Conservation (phyloP, 1,140 invertebrate genomes). For the Papilio polytes region DNA sequence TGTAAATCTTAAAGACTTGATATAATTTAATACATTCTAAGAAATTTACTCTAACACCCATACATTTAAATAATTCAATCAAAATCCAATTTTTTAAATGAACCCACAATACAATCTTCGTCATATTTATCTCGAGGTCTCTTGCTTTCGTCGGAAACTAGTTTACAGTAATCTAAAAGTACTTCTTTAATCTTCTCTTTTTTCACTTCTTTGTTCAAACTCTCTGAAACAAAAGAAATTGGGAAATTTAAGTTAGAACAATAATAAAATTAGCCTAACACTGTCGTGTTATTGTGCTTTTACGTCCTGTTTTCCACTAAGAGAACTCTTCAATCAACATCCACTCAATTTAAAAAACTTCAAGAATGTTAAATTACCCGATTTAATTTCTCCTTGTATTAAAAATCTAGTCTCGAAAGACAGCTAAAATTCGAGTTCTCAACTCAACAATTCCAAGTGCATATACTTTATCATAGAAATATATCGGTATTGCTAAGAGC, state of each 20-base stretch:
- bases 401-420: too few relatives aligned
- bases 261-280: too few relatives aligned
- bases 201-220: conserved; percentile 50
- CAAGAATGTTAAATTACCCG: too few relatives aligned
- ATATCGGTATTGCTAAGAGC: too few relatives aligned
- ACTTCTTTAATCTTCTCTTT: conserved; percentile 50
- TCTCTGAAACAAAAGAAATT: conserved; percentile 45
- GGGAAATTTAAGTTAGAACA: background rate
- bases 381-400: too few relatives aligned
- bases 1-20: background rate
- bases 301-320: too few relatives aligned
- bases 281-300: too few relatives aligned
- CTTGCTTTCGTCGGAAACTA: conserved; percentile 53
- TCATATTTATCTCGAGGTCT: conserved; percentile 45
- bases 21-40: background rate
- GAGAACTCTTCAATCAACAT: too few relatives aligned
- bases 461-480: too few relatives aligned
- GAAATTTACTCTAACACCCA: background rate
- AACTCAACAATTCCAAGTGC: too few relatives aligned
- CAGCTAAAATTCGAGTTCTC: too few relatives aligned
- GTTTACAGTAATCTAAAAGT: conserved; percentile 52
- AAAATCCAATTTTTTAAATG: conserved; percentile 60
- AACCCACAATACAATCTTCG: conserved; percentile 55
- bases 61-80: conserved; percentile 44
- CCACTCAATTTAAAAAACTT: too few relatives aligned